phyloP scores from a whole-genome alignment of 2,113 vertebrate genomes.

The Benitochromis conjunctus region DNA sequence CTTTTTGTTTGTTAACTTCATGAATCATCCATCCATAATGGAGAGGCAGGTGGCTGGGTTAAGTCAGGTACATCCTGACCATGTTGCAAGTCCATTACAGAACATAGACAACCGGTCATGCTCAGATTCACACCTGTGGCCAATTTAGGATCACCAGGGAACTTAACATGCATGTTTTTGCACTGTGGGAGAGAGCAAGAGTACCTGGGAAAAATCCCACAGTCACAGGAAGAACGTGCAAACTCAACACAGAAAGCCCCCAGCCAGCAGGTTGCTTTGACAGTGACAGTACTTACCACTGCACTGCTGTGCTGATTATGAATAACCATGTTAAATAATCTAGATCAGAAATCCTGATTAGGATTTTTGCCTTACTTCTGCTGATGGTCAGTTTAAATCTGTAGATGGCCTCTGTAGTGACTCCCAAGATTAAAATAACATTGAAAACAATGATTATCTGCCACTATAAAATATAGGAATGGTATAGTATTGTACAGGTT shows the following conservation, averaged over 20 bases:
- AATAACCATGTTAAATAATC: not conserved
- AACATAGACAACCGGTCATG: not conserved
- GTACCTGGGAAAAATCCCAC: not conserved
- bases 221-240: not conserved
- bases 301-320: not conserved
- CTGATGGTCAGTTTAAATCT: constrained; percentile 16
- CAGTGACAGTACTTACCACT: not conserved
- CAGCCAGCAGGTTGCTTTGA: not conserved
- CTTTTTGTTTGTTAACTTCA: not conserved
- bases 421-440: not conserved
- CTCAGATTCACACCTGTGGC: not conserved
- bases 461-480: not conserved
- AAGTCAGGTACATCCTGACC: not conserved
- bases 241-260: not conserved
- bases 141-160: not conserved
- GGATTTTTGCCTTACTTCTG: not conserved
- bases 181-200: not conserved
- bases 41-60: not conserved
- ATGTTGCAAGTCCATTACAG: not conserved
- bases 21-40: not conserved
- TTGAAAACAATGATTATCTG: not conserved
- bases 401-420: not conserved
- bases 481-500: not conserved
- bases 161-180: not conserved
- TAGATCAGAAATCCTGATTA: not conserved